Percentiles rank a stretch among this genome's conserved stretches.
Evolutionary conservation across 2,888 invertebrate species (phyloP).

Genomic region (Metopia argyrocephala): DNA sequence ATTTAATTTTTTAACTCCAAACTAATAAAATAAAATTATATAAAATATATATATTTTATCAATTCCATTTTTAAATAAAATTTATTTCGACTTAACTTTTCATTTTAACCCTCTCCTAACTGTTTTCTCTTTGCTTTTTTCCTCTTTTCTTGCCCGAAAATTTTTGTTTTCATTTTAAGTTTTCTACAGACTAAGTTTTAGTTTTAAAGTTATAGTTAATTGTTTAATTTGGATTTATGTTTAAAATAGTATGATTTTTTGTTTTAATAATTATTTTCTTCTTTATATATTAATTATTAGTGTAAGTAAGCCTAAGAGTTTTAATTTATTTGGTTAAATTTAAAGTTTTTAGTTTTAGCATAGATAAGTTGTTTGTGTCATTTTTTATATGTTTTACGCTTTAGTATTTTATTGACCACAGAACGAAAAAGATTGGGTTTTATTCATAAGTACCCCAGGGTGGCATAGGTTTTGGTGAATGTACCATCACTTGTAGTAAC

Average conservation of each 20-base stretch:
- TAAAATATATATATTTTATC: too few species aligned
- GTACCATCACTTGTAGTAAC: constrained; percentile 90
- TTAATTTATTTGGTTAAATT: constrained; percentile 25
- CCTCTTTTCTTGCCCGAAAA: constrained; percentile 12
- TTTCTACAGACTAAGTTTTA: not conserved
- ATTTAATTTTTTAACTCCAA: too few species aligned
- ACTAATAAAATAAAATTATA: too few species aligned
- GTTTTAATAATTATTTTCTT: not conserved
- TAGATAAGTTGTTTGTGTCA: constrained; percentile 63
- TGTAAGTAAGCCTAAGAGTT: constrained; percentile 43
- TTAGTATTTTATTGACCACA: constrained; percentile 69
- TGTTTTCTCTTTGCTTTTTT: not conserved
- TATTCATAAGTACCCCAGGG: constrained; percentile 92
- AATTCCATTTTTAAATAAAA: too few species aligned
- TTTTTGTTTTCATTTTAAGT: not conserved
- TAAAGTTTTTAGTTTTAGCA: constrained; percentile 31
- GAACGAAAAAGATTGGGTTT: constrained; percentile 68
- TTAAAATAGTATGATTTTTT: not conserved
- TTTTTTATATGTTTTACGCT: constrained; percentile 67
- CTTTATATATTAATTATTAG: constrained; percentile 12
- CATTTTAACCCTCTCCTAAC: not conserved
- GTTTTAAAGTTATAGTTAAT: constrained; percentile 7
- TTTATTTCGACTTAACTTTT: constrained; percentile 8
- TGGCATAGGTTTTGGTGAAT: constrained; percentile 96
- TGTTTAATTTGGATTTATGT: constrained; percentile 9